A percentile compares a stretch with the other conserved stretches of the same genome.
phyloP scores from a whole-genome alignment of 2,797 vertebrate genomes.

The Phyllotis vaccarum region DNA sequence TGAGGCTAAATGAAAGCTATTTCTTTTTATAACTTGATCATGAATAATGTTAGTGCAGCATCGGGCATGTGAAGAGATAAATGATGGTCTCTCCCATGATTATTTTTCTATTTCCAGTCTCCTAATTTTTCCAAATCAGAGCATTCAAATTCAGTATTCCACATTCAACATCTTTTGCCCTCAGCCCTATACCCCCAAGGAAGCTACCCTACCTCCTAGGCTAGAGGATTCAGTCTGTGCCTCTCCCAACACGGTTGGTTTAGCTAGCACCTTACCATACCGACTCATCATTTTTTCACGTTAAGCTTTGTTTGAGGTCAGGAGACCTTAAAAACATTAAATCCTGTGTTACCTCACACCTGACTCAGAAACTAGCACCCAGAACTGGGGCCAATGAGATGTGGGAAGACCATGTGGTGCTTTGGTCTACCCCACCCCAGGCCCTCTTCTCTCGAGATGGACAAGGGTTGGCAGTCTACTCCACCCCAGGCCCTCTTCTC shows the following conservation, averaged over 20 bases:
- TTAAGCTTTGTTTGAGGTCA: neutral
- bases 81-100: neutral
- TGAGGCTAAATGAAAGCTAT: neutral
- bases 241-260: neutral
- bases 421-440: neutral
- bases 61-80: neutral
- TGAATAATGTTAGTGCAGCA: neutral
- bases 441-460: neutral
- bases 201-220: neutral
- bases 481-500: no score
- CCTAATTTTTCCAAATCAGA: neutral
- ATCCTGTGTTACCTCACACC: neutral
- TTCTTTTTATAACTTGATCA: neutral
- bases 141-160: neutral
- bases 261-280: no score
- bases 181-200: fast-evolving
- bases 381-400: neutral
- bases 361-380: neutral
- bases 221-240: neutral
- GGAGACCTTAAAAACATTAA: neutral
- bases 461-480: neutral
- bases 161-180: neutral
- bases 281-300: neutral
- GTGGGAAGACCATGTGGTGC: neutral
- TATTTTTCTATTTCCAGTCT: neutral